These are phyloP conservation scores for Crocallis elinguaria DNA, from an alignment of 2,888 invertebrate species.

Conservation along the genomic window DNA sequence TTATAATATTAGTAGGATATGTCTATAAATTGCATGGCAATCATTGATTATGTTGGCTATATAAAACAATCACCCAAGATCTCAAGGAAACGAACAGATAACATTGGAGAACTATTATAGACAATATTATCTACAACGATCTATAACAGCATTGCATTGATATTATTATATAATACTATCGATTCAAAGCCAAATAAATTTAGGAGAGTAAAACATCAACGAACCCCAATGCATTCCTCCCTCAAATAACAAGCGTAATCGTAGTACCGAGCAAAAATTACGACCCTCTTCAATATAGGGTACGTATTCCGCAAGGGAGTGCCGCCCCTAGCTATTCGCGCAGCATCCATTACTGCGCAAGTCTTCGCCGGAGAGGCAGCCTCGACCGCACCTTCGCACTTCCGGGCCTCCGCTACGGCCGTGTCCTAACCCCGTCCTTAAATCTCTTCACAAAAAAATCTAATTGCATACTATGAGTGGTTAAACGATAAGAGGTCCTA, in stretches of 20 bases:
- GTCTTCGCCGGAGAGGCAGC: slow-evolving; percentile 69
- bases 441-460: slow-evolving; percentile 40
- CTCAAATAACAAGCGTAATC: slow-evolving; percentile 46
- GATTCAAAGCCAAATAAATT: too few relatives aligned
- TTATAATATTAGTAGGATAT: too few relatives aligned
- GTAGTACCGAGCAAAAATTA: slow-evolving; percentile 51
- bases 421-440: slow-evolving; percentile 60
- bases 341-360: slow-evolving; percentile 82
- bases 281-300: slow-evolving; percentile 55
- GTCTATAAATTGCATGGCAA: too few relatives aligned
- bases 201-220: slow-evolving; percentile 38
- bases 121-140: too few relatives aligned
- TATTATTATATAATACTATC: too few relatives aligned
- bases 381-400: slow-evolving; percentile 68
- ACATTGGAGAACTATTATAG: too few relatives aligned
- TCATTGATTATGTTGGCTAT: too few relatives aligned
- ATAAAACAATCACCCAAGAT: too few relatives aligned
- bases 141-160: too few relatives aligned
- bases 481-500: slow-evolving; percentile 36
- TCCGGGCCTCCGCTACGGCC: slow-evolving; percentile 66
- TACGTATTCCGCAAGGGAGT: slow-evolving; percentile 52
- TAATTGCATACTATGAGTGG: slow-evolving; percentile 50
- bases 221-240: slow-evolving; percentile 44
- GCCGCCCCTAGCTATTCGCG: slow-evolving; percentile 75
- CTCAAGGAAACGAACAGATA: too few relatives aligned